These are phyloP conservation scores for Drosophila hydei DNA, from an alignment of 1,140 invertebrate genomes.

Conservation along the genomic window DNA sequence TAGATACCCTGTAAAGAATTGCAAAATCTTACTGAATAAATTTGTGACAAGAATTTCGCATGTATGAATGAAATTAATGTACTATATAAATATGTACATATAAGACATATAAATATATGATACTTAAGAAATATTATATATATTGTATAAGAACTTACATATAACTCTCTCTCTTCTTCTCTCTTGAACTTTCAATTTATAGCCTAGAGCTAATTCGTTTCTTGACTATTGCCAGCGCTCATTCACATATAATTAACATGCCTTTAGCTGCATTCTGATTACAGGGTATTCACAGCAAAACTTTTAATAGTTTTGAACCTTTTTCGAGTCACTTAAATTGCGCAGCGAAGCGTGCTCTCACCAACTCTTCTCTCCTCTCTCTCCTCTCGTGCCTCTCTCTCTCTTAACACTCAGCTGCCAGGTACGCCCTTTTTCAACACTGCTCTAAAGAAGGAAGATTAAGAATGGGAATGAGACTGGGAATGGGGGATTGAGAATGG, in stretches of 20 bases:
- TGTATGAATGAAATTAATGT: no score
- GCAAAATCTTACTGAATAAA: neutral
- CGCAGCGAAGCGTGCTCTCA: conserved; percentile 75
- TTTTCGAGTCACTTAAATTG: conserved; percentile 75
- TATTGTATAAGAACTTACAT: neutral
- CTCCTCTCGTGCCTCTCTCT: neutral
- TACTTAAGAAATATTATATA: neutral
- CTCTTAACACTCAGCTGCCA: conserved; percentile 23
- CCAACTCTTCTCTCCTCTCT: conserved; percentile 23
- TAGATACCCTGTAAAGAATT: conserved; percentile 23
- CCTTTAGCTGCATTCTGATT: conserved; percentile 5
- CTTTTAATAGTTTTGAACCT: conserved; percentile 80
- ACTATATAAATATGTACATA: no score
- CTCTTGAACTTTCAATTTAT: neutral
- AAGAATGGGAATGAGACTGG: conserved; percentile 10
- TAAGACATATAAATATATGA: no score
- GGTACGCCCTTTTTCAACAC: conserved; percentile 57
- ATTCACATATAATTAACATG: conserved; percentile 20
- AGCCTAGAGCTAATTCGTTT: neutral
- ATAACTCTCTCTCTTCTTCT: neutral
- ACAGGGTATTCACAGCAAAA: conserved; percentile 50
- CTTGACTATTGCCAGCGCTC: neutral
- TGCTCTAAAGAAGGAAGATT: conserved; percentile 4
- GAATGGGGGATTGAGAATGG: conserved; percentile 10
- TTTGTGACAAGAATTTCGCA: neutral